Percentiles rank a stretch among this genome's conserved stretches.
Conservation (phyloP, 2,797 vertebrate species). For the Taenioides sp. region DNA sequence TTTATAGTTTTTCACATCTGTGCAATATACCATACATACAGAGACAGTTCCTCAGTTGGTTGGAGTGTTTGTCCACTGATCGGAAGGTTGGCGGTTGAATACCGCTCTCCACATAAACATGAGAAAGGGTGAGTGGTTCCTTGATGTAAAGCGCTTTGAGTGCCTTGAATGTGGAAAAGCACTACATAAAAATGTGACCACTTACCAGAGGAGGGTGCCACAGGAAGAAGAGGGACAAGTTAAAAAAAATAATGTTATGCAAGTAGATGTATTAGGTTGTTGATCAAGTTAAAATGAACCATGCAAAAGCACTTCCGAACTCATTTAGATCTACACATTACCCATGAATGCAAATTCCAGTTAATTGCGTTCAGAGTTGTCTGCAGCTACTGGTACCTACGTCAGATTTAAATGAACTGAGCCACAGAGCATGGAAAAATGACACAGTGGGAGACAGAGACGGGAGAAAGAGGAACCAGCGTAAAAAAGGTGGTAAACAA, state of each 20-base stretch:
- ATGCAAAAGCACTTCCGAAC: background rate
- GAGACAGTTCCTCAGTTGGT: too few relatives aligned
- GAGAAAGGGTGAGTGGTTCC: too few relatives aligned
- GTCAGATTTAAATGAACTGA: constrained; percentile 41
- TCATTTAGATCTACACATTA: constrained; percentile 2
- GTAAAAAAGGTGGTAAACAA: constrained; percentile 75
- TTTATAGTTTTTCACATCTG: constrained; percentile 7
- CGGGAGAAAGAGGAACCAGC: constrained; percentile 57
- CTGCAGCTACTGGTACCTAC: constrained; percentile 39
- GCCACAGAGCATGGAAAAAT: constrained; percentile 51
- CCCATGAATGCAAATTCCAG: constrained; percentile 17
- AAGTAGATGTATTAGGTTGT: background rate
- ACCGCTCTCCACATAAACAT: too few relatives aligned
- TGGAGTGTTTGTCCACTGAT: too few relatives aligned
- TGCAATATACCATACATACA: background rate
- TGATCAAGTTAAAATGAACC: background rate
- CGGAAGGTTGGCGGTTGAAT: too few relatives aligned
- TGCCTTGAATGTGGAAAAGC: too few relatives aligned
- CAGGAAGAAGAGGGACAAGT: background rate
- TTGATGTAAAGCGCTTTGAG: too few relatives aligned
- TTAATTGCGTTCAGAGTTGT: constrained; percentile 46
- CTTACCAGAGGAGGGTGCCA: too few relatives aligned
- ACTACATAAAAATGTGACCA: too few relatives aligned
- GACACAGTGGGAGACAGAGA: constrained; percentile 56
- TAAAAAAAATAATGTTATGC: background rate